phyloP scores from a whole-genome alignment of 2,888 invertebrate genomes.

The Geotrupes spiniger region DNA sequence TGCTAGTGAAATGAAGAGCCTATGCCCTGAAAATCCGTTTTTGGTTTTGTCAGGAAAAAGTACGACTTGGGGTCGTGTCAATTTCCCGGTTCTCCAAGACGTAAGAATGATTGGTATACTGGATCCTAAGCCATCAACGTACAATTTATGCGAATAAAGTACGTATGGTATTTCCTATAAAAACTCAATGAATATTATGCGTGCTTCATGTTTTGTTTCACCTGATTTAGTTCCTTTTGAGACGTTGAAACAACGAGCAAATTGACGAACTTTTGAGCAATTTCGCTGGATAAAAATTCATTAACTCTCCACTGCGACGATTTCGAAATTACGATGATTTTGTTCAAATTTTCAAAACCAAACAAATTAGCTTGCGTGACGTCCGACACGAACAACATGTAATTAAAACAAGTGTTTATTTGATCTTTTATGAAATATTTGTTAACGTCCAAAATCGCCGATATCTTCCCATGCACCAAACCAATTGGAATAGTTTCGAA shows the following conservation, averaged over 20 bases:
- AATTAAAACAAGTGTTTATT: conserved; percentile 59
- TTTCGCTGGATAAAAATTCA: conserved; percentile 63
- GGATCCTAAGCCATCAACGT: conserved; percentile 69
- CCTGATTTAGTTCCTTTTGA: too few relatives aligned
- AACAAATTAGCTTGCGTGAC: conserved; percentile 59
- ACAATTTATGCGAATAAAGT: conserved; percentile 71
- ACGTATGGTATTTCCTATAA: conserved; percentile 67
- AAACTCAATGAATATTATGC: conserved; percentile 4
- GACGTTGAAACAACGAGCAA: conserved; percentile 68
- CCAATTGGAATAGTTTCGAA: conserved; percentile 57
- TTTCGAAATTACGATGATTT: conserved; percentile 65
- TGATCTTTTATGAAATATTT: conserved; percentile 50
- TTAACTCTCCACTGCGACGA: conserved; percentile 74
- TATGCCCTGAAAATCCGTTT: conserved; percentile 70
- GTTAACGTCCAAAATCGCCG: conserved; percentile 50
- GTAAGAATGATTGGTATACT: conserved; percentile 66
- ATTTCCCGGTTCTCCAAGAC: conserved; percentile 66
- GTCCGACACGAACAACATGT: conserved; percentile 66
- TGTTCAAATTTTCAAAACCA: conserved; percentile 61
- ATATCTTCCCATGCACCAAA: conserved; percentile 63
- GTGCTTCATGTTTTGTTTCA: not conserved
- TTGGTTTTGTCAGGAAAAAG: conserved; percentile 69
- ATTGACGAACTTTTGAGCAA: conserved; percentile 66
- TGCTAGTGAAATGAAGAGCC: conserved; percentile 66
- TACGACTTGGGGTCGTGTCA: conserved; percentile 60